Evolutionary conservation across 2,113 vertebrate genomes (phyloP).

Genomic region (Cervus canadensis): DNA sequence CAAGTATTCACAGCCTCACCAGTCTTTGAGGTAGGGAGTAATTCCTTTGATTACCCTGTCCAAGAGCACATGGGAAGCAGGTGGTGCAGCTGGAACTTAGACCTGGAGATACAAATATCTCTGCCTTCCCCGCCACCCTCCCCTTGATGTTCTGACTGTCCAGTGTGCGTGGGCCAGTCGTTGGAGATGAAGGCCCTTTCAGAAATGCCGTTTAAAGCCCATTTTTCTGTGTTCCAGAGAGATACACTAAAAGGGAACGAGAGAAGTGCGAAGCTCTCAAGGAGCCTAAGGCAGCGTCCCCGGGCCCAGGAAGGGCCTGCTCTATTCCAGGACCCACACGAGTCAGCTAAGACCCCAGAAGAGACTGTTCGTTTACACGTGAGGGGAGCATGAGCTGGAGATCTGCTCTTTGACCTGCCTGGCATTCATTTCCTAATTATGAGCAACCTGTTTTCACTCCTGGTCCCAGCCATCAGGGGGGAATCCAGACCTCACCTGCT

Average conservation of each 20-base stretch:
- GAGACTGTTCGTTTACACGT: background rate
- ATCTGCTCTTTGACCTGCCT: background rate
- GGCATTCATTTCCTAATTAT: background rate
- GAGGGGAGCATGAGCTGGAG: background rate
- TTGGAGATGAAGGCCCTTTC: background rate
- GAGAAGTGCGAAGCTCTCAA: background rate
- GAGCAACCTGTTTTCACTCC: background rate
- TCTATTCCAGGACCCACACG: background rate
- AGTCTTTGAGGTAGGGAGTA: background rate
- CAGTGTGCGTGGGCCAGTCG: too few species aligned
- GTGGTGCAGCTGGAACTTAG: background rate
- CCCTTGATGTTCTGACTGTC: background rate
- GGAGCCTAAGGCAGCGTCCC: rapidly evolving
- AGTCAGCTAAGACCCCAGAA: background rate
- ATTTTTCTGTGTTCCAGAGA: background rate
- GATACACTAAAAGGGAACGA: background rate
- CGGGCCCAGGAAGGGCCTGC: background rate
- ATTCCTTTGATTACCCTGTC: background rate
- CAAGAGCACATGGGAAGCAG: background rate
- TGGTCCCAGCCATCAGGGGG: background rate
- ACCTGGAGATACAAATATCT: background rate
- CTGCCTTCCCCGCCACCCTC: too few species aligned
- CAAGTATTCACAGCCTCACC: background rate
- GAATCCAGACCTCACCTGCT: background rate
- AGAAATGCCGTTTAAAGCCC: background rate